Evolutionary conservation across 2,113 vertebrate species (phyloP), one percentile per base, ranked within the genome.

Genomic region (Mesoclemmys tuberculata): DNA sequence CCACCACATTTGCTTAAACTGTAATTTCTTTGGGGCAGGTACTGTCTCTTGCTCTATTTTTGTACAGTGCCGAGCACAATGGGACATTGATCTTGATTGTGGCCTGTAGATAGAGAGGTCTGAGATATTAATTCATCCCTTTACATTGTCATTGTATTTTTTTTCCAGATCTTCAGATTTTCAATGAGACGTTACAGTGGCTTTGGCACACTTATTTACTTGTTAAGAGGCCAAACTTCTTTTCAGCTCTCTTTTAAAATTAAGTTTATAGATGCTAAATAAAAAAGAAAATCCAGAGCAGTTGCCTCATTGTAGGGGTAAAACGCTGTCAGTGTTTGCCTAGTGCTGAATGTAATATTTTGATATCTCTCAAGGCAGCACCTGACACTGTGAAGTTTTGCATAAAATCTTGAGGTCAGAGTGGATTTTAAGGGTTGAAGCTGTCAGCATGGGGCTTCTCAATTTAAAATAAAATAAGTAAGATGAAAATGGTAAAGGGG

Each of bases 1-100:
- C 21, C 18, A 35, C 41, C 0, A 0, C 7, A n/a, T 12, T 12
- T 2, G 10, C 61, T 64, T 64, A 16, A 31, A 35, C 13, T 64
- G 44, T 41, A 75, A 85, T 27, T 48, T 51, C 11, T 87, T 49
- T 54, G 85, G 58, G 88, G 51, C 29, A 5, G 0, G 31, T 13
- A 1, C 38, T 31, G 16, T 49, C 27, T 46, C 27, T 85, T 81
- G 18, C 27, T 1, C 0, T 0, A 2, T 48, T 35, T 24, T 51
- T 88, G 79, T 49, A 2, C 41, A 55, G 38, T 26, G 56, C 26
- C 24, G 48, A 75, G 83, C 75, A 48, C 75, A 31, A 26, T 41
- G 55, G 49, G 55, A 21, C 44, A 7, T 29, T 16, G 5, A 68
- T 7, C 88, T 58, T 82, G 85, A 68, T 92, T 64, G 55, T 78